These are phyloP conservation scores for Tenrec ecaudatus DNA, from an alignment of 2,113 vertebrate genomes.

Conservation along the genomic window DNA sequence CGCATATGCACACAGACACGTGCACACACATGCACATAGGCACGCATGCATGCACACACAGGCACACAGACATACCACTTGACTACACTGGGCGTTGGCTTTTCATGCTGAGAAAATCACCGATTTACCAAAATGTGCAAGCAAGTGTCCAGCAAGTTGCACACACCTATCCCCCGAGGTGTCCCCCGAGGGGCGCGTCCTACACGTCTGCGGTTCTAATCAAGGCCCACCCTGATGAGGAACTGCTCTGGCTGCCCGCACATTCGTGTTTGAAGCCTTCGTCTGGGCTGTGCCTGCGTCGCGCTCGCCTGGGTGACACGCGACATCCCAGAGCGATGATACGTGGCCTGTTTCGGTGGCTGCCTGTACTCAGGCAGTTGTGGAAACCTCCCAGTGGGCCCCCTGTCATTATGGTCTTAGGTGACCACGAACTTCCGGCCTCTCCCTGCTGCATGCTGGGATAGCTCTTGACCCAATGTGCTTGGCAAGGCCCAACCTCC, in stretches of 20 bases:
- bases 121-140: too few relatives aligned
- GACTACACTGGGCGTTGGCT: not conserved
- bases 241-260: not conserved
- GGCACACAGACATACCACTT: not conserved
- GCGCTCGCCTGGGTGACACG: rapidly evolving
- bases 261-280: too few relatives aligned
- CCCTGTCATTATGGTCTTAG: not conserved
- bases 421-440: not conserved
- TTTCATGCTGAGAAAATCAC: not conserved
- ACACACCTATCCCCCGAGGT: too few relatives aligned
- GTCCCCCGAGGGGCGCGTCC: too few relatives aligned
- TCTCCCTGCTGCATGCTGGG: not conserved
- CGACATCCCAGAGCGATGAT: too few relatives aligned
- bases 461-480: not conserved
- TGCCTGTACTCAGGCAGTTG: not conserved
- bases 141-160: not conserved
- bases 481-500: not conserved
- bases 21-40: rapidly evolving
- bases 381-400: not conserved
- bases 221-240: rapidly evolving
- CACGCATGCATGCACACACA: rapidly evolving
- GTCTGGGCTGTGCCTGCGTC: not conserved
- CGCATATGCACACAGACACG: rapidly evolving
- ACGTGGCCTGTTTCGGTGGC: not conserved
- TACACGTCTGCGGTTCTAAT: not conserved